Evolutionary conservation across 2,797 vertebrate genomes (phyloP).

Genomic region (Gobio occitaniae): DNA sequence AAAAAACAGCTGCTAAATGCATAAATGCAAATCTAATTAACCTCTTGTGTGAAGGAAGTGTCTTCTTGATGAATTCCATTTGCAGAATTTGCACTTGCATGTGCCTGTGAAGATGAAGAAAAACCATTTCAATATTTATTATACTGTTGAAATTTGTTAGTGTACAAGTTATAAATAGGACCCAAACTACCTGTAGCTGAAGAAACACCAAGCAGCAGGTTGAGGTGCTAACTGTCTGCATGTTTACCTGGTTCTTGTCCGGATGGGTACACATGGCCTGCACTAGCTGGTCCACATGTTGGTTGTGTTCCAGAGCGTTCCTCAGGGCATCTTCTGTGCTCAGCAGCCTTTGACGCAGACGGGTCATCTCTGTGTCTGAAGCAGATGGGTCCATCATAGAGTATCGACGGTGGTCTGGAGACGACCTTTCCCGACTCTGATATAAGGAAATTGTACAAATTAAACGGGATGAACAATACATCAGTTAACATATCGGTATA

Average conservation of each 20-base stretch:
- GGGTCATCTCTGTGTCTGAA: conserved; percentile 85
- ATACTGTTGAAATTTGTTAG: background rate
- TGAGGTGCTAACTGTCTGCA: background rate
- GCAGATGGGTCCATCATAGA: conserved; percentile 91
- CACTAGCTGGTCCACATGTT: conserved; percentile 94
- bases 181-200: background rate
- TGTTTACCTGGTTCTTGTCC: conserved; percentile 87
- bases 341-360: conserved; percentile 88
- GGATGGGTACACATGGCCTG: conserved; percentile 89
- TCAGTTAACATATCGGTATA: background rate
- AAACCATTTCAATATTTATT: background rate
- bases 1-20: background rate
- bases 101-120: conserved; percentile 71
- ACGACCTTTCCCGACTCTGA: conserved; percentile 88
- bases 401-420: conserved; percentile 87
- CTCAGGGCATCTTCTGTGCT: conserved; percentile 92
- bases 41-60: conserved; percentile 85
- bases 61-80: conserved; percentile 95
- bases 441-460: background rate
- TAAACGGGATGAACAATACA: background rate
- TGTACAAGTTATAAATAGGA: background rate
- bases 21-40: conserved; percentile 66
- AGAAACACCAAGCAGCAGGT: background rate
- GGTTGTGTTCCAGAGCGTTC: conserved; percentile 91
- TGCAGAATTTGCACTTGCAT: conserved; percentile 86